Conservation (phyloP, 2,113 vertebrate species). For the Phainopepla nitens region DNA sequence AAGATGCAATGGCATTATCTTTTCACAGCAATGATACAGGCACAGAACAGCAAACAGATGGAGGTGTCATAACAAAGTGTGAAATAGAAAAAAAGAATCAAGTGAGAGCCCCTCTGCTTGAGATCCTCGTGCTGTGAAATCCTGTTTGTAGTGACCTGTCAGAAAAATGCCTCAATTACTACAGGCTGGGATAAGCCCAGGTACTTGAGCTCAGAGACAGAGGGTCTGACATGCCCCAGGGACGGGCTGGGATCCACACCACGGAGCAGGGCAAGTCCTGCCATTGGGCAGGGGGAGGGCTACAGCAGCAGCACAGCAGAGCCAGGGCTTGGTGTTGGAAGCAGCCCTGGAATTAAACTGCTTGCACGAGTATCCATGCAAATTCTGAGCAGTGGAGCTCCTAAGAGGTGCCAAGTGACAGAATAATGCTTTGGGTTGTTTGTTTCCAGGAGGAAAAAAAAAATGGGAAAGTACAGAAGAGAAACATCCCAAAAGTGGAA, state of each 20-base stretch:
- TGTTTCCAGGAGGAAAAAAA: neutral
- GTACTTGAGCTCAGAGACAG: neutral
- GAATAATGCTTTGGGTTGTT: neutral
- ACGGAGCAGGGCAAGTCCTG: neutral
- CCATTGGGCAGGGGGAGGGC: neutral
- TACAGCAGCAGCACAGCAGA: neutral
- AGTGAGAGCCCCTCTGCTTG: neutral
- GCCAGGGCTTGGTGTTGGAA: fast-evolving
- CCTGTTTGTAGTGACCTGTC: neutral
- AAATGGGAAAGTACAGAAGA: neutral
- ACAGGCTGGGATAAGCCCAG: neutral
- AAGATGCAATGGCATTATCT: neutral
- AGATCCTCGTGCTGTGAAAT: neutral
- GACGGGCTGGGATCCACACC: neutral
- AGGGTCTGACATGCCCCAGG: neutral
- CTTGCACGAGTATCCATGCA: neutral
- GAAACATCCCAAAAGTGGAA: neutral
- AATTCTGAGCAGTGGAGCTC: neutral
- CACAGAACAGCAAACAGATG: conserved; percentile 25
- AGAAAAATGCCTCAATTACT: neutral
- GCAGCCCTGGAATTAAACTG: neutral
- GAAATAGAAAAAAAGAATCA: neutral
- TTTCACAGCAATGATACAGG: neutral
- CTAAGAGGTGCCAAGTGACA: neutral
- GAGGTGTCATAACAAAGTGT: conserved; percentile 21